Percentiles rank a stretch among this genome's conserved stretches.
Conservation (phyloP, 1,140 invertebrate genomes). For the Apis mellifera region Amel_HAv3.1 CM009933.2:4379001-4379500, state of each 20-base stretch:
- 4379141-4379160: slow-evolving; percentile 45
- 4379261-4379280: background rate
- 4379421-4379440: background rate
- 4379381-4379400: slow-evolving; percentile 2
- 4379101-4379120: slow-evolving; percentile 29
- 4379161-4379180: slow-evolving; percentile 45
- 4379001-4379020: background rate
- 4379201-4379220: slow-evolving; percentile 21
- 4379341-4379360: slow-evolving; percentile 33
- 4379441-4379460: background rate
- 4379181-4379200: slow-evolving; percentile 56
- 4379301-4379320: slow-evolving; percentile 3
- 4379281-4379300: slow-evolving; percentile 1
- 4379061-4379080: slow-evolving; percentile 32
- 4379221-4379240: background rate
- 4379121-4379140: slow-evolving; percentile 48
- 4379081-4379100: slow-evolving; percentile 45
- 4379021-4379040: background rate
- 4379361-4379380: background rate
- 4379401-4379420: background rate
- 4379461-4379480: slow-evolving; percentile 25
- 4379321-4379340: slow-evolving; percentile 22
- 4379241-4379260: background rate
- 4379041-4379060: slow-evolving; percentile 20
- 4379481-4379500: slow-evolving; percentile 14